Base-by-base conservation (phyloP, 2,888 invertebrate genomes). In the Chironomus tentans region DNA sequence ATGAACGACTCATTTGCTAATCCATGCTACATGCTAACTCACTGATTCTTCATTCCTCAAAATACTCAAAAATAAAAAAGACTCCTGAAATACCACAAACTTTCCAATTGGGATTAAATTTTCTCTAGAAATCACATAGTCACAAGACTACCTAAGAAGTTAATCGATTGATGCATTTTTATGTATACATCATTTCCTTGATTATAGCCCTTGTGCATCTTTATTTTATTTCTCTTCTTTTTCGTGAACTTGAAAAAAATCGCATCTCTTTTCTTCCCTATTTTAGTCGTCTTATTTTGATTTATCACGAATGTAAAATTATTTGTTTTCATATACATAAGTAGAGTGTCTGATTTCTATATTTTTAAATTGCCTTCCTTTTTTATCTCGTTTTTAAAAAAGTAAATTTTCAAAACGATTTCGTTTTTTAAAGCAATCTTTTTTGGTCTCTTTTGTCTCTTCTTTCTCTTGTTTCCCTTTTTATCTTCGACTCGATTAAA, bases 121-220 rank as follows among this genome's bases (percentile, higher is more conserved):
- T 38, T 56, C 56, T 18, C n/a, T 15, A 56, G 56, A 56, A 65
- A 65, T n/a, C 56, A 56, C 18, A 18, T 18, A 18, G 56, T 56
- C 15, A 18, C n/a, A 21, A 15, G 71, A 71, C 71, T 71, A 56
- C 71, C 71, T 71, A 71, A 61, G 71, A 71, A 61, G 71, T 50
- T 71, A 56, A 28, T 71, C 61, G 18, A 71, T 71, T 71, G 38
- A 12, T 12, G 22, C 13, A 7, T 12, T 28, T 61, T 38, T 48
- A 47, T 61, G 18, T 12, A 21, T 24, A 47, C 46, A 47, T n/a
- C 24, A n/a, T 71, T 56, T 71, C 38, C 48, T 70, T 70, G 71
- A 71, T 71, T 71, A 71, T 71, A 71, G 47, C 71, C 13, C 24
- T 65, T 24, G 65, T 71, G 71, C 71, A 71, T 56, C 22, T 65